phyloP scores from a whole-genome alignment of 1,140 invertebrate species.

The Ostrea edulis region DNA sequence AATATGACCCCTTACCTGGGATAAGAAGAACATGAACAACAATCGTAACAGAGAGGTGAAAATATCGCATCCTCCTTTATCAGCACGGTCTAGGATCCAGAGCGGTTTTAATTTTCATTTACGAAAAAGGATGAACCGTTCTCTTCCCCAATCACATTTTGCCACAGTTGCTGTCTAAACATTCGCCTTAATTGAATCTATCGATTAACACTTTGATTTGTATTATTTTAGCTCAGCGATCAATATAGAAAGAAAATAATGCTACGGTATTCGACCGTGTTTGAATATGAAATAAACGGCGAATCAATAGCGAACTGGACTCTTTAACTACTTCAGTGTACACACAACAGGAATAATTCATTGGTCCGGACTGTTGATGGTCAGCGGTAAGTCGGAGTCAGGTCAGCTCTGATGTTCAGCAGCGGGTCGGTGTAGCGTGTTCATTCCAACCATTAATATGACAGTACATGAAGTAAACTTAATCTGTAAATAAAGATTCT shows the following conservation, averaged over 20 bases:
- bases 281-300: neutral
- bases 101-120: neutral
- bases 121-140: neutral
- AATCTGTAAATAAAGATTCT: no score
- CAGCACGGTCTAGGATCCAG: no score
- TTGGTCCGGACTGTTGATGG: neutral
- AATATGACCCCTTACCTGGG: neutral
- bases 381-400: neutral
- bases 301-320: neutral
- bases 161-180: neutral
- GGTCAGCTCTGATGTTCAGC: neutral
- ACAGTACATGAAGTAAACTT: no score
- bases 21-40: neutral
- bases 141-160: slow-evolving; percentile 13
- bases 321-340: neutral
- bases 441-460: no score
- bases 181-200: neutral
- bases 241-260: neutral
- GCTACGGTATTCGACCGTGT: neutral
- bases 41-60: neutral
- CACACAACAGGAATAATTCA: neutral
- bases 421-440: no score
- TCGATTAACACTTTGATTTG: slow-evolving; percentile 36
- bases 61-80: neutral
- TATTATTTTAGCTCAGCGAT: neutral